phyloP scores from a whole-genome alignment of 2,797 vertebrate species.

The Phoeniculus purpureus region DNA sequence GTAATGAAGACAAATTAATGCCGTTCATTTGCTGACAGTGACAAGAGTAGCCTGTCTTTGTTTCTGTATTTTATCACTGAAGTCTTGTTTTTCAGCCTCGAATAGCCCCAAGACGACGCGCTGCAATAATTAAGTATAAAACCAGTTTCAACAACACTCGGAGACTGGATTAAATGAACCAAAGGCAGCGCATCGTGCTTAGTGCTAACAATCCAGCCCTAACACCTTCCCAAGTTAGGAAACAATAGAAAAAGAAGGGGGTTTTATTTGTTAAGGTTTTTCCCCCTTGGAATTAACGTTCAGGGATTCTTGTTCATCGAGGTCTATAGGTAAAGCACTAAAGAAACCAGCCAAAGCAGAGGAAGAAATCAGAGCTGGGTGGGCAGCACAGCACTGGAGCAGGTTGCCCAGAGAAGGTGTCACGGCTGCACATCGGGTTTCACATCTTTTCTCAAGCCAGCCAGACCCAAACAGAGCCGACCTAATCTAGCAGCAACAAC shows the following conservation, averaged over 20 bases:
- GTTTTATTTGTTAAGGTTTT: not conserved
- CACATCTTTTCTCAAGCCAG: not conserved
- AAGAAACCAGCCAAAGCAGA: not conserved
- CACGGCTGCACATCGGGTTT: not conserved
- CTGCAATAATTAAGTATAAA: slow-evolving; percentile 35
- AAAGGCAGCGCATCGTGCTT: not conserved
- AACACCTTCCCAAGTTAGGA: not conserved
- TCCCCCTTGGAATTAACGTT: not conserved
- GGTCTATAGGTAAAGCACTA: not conserved
- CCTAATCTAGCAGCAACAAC: not conserved
- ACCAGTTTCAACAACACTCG: slow-evolving; percentile 6
- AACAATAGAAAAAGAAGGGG: not conserved
- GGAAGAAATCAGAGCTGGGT: not conserved
- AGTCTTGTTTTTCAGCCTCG: slow-evolving; percentile 65
- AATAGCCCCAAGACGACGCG: slow-evolving; percentile 36
- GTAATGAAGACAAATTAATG: slow-evolving; percentile 88
- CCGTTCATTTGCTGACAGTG: slow-evolving; percentile 83
- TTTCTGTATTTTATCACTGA: slow-evolving; percentile 68
- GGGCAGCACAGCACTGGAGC: accelerated
- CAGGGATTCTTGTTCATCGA: not conserved
- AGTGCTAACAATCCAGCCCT: not conserved
- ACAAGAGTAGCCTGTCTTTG: slow-evolving; percentile 68
- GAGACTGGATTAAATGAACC: not conserved
- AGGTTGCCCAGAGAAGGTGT: not conserved
- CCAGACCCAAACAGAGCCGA: not conserved